These are phyloP conservation scores for Temnothorax nylanderi DNA, from an alignment of 1,140 invertebrate genomes.

Conservation along the genomic window DNA sequence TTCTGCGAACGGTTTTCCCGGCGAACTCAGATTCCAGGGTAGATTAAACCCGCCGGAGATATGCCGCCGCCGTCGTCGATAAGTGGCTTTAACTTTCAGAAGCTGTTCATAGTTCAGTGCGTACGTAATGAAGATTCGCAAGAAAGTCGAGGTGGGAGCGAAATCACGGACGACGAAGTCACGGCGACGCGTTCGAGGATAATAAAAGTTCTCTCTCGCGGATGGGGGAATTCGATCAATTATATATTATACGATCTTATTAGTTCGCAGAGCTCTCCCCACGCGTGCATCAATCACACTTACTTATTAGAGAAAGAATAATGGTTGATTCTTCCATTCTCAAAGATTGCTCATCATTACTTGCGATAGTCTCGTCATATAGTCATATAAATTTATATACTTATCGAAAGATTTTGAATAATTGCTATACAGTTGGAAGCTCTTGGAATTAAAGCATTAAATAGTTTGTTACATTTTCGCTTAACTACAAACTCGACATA, in stretches of 20 bases:
- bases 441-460: background rate
- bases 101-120: conserved; percentile 74
- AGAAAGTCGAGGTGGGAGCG: conserved; percentile 59
- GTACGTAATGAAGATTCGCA: conserved; percentile 73
- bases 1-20: conserved; percentile 62
- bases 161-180: conserved; percentile 65
- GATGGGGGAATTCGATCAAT: conserved; percentile 49
- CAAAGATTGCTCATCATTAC: background rate
- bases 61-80: conserved; percentile 70
- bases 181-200: conserved; percentile 53
- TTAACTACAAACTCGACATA: background rate
- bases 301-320: background rate
- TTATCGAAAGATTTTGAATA: background rate
- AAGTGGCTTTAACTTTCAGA: conserved; percentile 74
- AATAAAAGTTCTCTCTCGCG: conserved; percentile 64
- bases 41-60: conserved; percentile 72
- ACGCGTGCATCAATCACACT: background rate
- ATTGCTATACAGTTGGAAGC: conserved; percentile 1
- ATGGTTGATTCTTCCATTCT: background rate
- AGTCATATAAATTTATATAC: background rate
- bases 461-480: conserved; percentile 14
- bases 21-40: conserved; percentile 71
- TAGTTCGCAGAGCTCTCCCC: background rate
- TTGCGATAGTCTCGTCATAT: background rate
- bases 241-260: conserved; percentile 46